Base-by-base conservation (phyloP, 1,140 invertebrate genomes). In the Kradibia gibbosae region DNA sequence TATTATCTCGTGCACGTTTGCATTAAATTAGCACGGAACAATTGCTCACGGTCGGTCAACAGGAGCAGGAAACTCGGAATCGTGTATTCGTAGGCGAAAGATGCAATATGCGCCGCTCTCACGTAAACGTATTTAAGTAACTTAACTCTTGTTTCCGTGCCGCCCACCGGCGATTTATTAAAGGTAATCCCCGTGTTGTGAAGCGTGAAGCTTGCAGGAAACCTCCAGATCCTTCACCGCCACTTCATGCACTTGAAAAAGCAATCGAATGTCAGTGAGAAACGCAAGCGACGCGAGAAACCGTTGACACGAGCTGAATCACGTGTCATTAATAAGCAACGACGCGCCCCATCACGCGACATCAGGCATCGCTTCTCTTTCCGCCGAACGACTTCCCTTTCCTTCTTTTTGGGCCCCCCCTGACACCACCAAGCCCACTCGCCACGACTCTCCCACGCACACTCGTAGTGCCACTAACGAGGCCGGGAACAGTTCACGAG, bases 21-120 rank as follows among this genome's bases (percentile, higher is more conserved):
- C 72, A 55, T 74, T 74, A 74, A 74, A 74, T 74, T 74, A 53
- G 72, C 48, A 31, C 48, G 28, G 13, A 74, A 39, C 25, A n/a
- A 39, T 55, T 31, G 39, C 65, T 42, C n/a, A 1, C 36, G 28
- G 72, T 17, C 5, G 17, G 31, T 34, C 13, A 20, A 55, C 45
- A 36, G 72, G 11, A 3, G 20, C 72, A 31, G 50, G 7, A 74
- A 1, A 15, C 62, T 4, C 62, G 62, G 17, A 36, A 39, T 5
- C 34, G 62, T 39, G 62, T 39, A 39, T 4, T 15, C 8, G 62
- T 22, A 10, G 34, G 34, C 34, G 36, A 67, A 39, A 39, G 34
- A 36, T 67, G 62, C 34, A 34, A 67, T 39, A n/a, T n/a, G 8
- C 20, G 17, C 5, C 2, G 31, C 4, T 31, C 20, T 10, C 45